A percentile compares a stretch with the other conserved stretches of the same genome.
These are phyloP conservation scores for Haemorhous mexicanus DNA, from an alignment of 2,113 vertebrate species.

Conservation along the genomic window DNA sequence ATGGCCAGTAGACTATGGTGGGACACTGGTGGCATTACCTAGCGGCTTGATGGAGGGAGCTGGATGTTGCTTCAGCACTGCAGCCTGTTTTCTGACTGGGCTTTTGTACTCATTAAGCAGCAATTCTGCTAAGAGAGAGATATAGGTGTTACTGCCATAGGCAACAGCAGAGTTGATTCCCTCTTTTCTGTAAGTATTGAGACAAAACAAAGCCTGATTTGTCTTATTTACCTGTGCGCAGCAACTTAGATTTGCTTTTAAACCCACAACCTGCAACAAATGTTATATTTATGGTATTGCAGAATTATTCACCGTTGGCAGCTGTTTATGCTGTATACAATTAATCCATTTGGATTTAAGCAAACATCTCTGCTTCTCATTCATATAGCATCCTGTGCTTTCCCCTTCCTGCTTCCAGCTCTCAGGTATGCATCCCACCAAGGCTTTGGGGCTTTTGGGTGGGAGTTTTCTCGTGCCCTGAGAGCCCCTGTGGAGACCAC, in stretches of 20 bases:
- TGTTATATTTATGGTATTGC: neutral
- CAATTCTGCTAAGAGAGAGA: neutral
- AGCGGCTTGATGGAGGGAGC: neutral
- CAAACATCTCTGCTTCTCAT: neutral
- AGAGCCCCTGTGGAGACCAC: neutral
- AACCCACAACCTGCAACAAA: neutral
- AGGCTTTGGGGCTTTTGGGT: neutral
- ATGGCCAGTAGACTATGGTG: rapidly evolving
- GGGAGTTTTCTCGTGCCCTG: rapidly evolving
- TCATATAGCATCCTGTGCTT: neutral
- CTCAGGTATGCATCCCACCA: neutral
- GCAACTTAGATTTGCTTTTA: neutral
- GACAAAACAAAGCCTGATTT: neutral
- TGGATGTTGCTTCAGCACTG: rapidly evolving
- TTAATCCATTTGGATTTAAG: neutral
- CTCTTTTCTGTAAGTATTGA: neutral
- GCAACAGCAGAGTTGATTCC: neutral
- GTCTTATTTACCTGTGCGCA: neutral
- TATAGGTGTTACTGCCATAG: neutral
- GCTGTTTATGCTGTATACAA: neutral
- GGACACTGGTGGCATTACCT: neutral
- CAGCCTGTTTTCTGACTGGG: neutral
- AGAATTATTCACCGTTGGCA: neutral
- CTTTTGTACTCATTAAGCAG: neutral
- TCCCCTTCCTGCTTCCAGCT: neutral